Evolutionary conservation across 2,797 vertebrate genomes (phyloP), one percentile per base, ranked within the genome.

Genomic region (Tachyglossus aculeatus): DNA sequence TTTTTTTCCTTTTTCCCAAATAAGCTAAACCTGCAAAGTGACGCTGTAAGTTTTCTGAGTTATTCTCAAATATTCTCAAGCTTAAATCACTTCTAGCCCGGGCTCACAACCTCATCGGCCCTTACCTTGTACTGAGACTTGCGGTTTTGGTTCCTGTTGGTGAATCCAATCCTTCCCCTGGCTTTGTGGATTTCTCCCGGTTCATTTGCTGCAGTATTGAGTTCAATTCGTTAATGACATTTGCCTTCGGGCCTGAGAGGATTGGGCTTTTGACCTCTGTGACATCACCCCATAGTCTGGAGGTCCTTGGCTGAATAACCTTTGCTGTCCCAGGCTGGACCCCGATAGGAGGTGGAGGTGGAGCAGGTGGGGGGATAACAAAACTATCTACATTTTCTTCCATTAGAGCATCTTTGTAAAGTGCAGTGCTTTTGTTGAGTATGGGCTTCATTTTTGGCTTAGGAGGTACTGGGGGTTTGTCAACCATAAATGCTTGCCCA

Each of bases 171-270:
- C 92, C 94, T 40, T 96, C 96, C 75, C 93, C 95, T 1, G 95
- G 92, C 89, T 96, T 97, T 78, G 94, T 84, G 3, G 94, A 92
- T 84, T 95, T 93, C 77, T 97, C 96, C 77, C 95, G 95, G 90
- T 96, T 98, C 94, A 99, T 98, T 70, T 98, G 96, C 89, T 97
- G 98, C 60, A 99, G 93, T 82, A 98, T 98, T 62, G 97, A 98
- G 92, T 97, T 99, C 81, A 99, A 91, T 89, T 99, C 98, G 53
- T 94, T 98, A 90, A 99, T 98, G 32, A 99, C 96, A 27, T 95
- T 96, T 82, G 95, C 96, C 92, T 99, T 99, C 67, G 92, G 90
- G 91, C 98, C 96, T 44, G 96, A 95, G 80, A 94, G 96, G 60
- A 96, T 95, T 0, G 96, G 95, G 87, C 95, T 97, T 81, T 94